Evolutionary conservation across 2,797 vertebrate species (phyloP).

Genomic region (Channallabes apus): DNA sequence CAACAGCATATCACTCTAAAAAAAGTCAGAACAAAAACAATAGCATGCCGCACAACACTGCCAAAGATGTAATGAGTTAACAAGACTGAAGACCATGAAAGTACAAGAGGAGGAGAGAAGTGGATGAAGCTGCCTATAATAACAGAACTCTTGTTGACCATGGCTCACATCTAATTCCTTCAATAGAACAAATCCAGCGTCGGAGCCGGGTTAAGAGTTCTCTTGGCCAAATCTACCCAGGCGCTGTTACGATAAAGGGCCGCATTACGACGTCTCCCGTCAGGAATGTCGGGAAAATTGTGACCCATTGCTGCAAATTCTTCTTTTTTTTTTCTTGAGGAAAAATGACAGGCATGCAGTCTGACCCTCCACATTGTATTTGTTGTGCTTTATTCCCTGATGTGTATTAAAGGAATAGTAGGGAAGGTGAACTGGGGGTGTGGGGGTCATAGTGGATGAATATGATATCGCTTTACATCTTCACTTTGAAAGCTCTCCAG

Average conservation of each 20-base stretch:
- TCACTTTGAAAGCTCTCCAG: conserved; percentile 72
- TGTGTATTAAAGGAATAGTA: conserved; percentile 65
- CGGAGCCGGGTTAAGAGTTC: conserved; percentile 35
- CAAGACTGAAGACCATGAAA: conserved; percentile 47
- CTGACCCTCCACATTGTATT: conserved; percentile 76
- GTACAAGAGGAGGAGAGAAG: conserved; percentile 37
- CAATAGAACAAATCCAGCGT: conserved; percentile 36
- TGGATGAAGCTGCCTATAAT: conserved; percentile 42
- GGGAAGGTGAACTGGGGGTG: not conserved
- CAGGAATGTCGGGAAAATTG: conserved; percentile 60
- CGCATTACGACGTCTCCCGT: conserved; percentile 40
- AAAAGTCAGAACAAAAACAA: conserved; percentile 41
- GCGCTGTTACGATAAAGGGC: conserved; percentile 47
- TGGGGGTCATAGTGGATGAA: conserved; percentile 64
- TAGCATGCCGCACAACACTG: not conserved
- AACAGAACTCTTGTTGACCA: conserved; percentile 50
- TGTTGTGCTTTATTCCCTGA: conserved; percentile 78
- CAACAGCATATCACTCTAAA: not conserved
- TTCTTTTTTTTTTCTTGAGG: conserved; percentile 63
- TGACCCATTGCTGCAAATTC: conserved; percentile 55
- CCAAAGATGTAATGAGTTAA: conserved; percentile 50
- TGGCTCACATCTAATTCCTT: conserved; percentile 44
- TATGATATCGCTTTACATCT: conserved; percentile 79
- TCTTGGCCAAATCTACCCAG: conserved; percentile 36
- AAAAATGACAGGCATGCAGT: conserved; percentile 71